Base-by-base conservation (phyloP, 2,113 vertebrate species). In the Mellivora capensis region DNA sequence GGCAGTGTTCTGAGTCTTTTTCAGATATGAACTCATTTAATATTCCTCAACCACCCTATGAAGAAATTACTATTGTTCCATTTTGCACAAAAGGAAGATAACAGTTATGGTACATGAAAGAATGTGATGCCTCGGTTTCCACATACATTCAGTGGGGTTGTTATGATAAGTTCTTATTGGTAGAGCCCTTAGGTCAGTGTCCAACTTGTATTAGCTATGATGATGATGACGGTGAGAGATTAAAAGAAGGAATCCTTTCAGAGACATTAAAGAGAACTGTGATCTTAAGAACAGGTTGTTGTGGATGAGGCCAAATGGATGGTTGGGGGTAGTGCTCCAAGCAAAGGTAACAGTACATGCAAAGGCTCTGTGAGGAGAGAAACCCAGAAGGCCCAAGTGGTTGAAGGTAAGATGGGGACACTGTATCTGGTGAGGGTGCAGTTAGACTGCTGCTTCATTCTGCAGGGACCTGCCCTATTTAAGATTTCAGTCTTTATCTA, bases 71-170 rank as follows among this genome's bases (percentile, higher is more conserved):
- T 91, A 71, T 87, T 67, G 82, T 77, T 87, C 27, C 17, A 27
- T 94, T 47, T 87, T 91, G 31, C 64, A 87, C 39, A 29, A 83
- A 79, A 88, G n/a, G 71, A 95, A 95, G 89, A 64, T 93, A 57
- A 77, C 29, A 80, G 62, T 49, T 85, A 25, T 77, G 31, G 15
- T 54, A 80, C 27, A 31, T 64, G 62, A 85, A 93, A 21, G 17
- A 71, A 25, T 52, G 17, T 84, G 34, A 61, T 61, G 15, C 47
- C 18, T 74, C 54, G 34, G 31, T 94, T 79, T 86, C 31, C 9
- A 79, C 18, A 57, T 85, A 29, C 21, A 47, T 77, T 44, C n/a
- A 76, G 47, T 88, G 23, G 23, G 57, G 2, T 95, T 95, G 69
- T 85, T 82, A 37, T 23, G 57, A 39, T 94, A 62, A 82, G 84